Percentiles rank a stretch among this genome's conserved stretches.
phyloP scores from a whole-genome alignment of 2,888 invertebrate genomes.

The Pteria penguin region DNA sequence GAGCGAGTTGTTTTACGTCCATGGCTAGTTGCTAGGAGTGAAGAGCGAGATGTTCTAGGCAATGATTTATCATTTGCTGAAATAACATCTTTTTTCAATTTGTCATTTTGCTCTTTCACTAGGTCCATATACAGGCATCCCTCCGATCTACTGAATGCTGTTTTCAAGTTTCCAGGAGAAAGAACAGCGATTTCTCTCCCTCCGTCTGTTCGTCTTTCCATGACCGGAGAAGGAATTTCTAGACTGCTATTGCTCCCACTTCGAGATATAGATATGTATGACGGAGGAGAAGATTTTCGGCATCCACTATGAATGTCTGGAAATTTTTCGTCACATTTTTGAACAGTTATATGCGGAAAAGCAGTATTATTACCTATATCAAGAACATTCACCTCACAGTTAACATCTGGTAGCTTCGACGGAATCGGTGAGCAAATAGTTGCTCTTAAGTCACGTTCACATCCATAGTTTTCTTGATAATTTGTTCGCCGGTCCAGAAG shows the following conservation, averaged over 20 bases:
- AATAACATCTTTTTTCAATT: slow-evolving; percentile 9
- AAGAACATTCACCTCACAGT: background rate
- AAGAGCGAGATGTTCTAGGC: background rate
- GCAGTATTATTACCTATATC: background rate
- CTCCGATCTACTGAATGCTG: slow-evolving; percentile 34
- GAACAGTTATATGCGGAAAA: slow-evolving; percentile 41
- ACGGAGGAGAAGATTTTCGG: slow-evolving; percentile 20
- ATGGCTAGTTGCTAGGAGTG: background rate
- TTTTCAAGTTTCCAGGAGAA: slow-evolving; percentile 23
- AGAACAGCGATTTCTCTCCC: slow-evolving; percentile 33
- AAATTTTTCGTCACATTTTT: slow-evolving; percentile 40
- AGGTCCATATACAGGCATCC: slow-evolving; percentile 29
- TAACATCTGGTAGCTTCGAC: background rate
- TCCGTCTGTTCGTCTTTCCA: slow-evolving; percentile 25
- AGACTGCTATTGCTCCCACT: slow-evolving; percentile 36
- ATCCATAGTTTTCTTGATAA: background rate
- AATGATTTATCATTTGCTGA: slow-evolving; percentile 7
- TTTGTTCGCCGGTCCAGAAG: slow-evolving; percentile 1
- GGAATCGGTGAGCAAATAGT: slow-evolving; percentile 22
- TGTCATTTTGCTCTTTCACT: background rate
- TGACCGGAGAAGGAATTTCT: slow-evolving; percentile 37
- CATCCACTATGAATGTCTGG: slow-evolving; percentile 23
- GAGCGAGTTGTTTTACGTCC: background rate
- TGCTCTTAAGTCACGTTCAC: background rate
- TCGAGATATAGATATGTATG: slow-evolving; percentile 20